Conservation (phyloP, 2,113 vertebrate genomes). For the Calidris pygmaea region DNA sequence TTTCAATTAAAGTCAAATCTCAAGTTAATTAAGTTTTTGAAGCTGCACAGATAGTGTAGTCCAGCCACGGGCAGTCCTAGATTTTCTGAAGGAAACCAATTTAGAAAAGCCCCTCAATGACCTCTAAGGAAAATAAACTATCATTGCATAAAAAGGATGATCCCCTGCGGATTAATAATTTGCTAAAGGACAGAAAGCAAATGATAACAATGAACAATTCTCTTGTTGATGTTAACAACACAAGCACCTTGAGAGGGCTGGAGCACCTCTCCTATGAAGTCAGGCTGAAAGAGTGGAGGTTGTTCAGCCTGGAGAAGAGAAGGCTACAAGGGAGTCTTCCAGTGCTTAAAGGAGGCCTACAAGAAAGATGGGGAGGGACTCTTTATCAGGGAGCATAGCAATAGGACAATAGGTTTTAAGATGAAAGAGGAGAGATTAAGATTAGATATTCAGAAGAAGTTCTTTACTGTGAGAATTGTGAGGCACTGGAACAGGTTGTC, state of each 20-base stretch:
- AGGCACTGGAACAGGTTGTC: neutral
- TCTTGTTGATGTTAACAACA: neutral
- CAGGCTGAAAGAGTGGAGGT: too few relatives aligned
- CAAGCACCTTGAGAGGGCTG: too few relatives aligned
- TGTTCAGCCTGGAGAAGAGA: too few relatives aligned
- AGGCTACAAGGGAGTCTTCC: too few relatives aligned
- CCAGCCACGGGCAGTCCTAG: neutral
- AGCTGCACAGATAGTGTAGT: neutral
- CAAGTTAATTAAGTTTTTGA: neutral
- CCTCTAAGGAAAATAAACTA: neutral
- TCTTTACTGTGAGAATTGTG: neutral
- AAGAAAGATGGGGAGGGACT: too few relatives aligned
- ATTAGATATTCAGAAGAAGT: neutral
- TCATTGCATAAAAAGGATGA: neutral
- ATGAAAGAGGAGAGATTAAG: neutral
- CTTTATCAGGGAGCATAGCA: too few relatives aligned
- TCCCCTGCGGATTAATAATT: neutral
- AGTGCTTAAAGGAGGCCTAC: too few relatives aligned
- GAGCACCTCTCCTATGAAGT: too few relatives aligned
- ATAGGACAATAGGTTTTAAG: too few relatives aligned
- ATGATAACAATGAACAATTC: neutral
- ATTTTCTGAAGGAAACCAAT: neutral
- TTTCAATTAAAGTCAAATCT: neutral
- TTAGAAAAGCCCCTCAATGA: neutral
- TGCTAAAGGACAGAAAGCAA: neutral